phyloP scores from a whole-genome alignment of 1,140 invertebrate genomes.

The Andricus grossulariae region DNA sequence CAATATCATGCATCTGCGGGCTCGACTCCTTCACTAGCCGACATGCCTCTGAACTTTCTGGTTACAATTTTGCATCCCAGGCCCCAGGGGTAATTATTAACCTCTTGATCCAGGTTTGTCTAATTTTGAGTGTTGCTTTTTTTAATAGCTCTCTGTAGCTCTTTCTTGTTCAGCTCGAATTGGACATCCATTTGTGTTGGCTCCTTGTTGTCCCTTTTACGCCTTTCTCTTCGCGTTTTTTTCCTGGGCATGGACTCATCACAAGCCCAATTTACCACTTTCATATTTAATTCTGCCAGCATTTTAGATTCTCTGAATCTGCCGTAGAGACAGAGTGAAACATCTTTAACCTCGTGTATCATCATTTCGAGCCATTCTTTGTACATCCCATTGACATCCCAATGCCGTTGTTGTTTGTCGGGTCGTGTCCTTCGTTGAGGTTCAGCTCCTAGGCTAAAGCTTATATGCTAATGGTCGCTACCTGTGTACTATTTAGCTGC shows the following conservation, averaged over 20 bases:
- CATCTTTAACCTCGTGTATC: too few relatives aligned
- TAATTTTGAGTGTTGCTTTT: too few relatives aligned
- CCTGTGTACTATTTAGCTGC: constrained; percentile 35
- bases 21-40: background rate
- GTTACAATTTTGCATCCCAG: constrained; percentile 35
- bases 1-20: constrained; percentile 13
- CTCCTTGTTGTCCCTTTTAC: too few relatives aligned
- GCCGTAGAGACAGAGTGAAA: too few relatives aligned
- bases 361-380: too few relatives aligned
- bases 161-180: constrained; percentile 32
- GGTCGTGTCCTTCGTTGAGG: background rate
- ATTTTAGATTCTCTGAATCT: too few relatives aligned
- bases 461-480: constrained; percentile 43
- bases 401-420: background rate
- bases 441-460: background rate
- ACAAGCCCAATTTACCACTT: background rate
- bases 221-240: background rate
- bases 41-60: constrained; percentile 42
- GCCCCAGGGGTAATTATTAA: too few relatives aligned
- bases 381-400: background rate
- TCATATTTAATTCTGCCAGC: background rate
- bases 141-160: too few relatives aligned
- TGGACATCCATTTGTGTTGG: constrained; percentile 39
- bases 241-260: background rate
- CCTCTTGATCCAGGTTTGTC: too few relatives aligned